Evolutionary conservation across 2,797 vertebrate genomes (phyloP), one percentile per base, ranked within the genome.

Genomic region (Adelosebastes latens): DNA sequence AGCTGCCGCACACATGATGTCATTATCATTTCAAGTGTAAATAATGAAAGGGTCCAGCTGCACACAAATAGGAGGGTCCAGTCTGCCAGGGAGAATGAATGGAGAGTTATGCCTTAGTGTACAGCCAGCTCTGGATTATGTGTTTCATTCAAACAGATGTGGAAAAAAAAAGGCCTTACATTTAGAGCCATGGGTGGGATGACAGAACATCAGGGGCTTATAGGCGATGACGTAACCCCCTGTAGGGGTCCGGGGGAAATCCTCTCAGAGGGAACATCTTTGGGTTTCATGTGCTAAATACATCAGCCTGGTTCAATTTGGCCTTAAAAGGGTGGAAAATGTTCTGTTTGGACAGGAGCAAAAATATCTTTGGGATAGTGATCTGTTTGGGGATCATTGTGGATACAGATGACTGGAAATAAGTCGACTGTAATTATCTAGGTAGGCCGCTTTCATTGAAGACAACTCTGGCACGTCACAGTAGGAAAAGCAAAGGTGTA

Each of bases 11-110:
- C 87, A 92, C 91, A 90, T 91, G 90, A 91, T 91, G 90, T 87
- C 86, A 94, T 95, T 95, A 94, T 94, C 89, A 93, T 94, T 93
- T 94, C 83, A 91, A 94, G 93, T 92, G 87, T 94, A 93, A 93
- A 94, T 93, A 94, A 93, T 92, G 89, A 95, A 93, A 94, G 87
- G 86, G 79, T 92, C 89, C 92, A 95, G 92, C 93, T 95, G 94
- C 92, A 93, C 84, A 80, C 87, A 88, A 88, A 92, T 77, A 83
- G 55, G 81, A 89, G 70, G 42, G 73, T 83, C 78, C 63, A 13
- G 58, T 52, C 79, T 85, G 84, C 82, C 86, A 86, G 85, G 36
- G 69, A 69, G 78, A 34, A 63, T 88, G 75, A 92, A 90, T 87
- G 88, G 77, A 72, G 77, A 72, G 75, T 80, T 60, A 42, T 74